Evolutionary conservation across 2,113 vertebrate genomes (phyloP), one percentile per base, ranked within the genome.

Genomic region (Martes martes): DNA sequence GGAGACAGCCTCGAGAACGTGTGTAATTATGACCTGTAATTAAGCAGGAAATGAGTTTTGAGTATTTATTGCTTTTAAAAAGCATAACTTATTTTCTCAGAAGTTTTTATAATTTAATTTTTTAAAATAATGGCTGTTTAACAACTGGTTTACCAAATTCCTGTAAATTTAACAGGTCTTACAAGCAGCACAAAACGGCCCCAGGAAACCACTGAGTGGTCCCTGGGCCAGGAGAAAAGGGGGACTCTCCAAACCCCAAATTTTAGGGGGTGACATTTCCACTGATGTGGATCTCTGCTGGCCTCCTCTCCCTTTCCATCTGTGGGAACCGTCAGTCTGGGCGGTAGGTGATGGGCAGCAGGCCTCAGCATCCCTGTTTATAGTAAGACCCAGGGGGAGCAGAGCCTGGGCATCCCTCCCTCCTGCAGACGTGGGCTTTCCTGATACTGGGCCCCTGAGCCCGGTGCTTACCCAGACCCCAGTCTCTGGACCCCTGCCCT

Each of bases 1-100:
- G 9, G 23, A 9, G 55, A 1, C 0, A 28, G 21, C 47, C 36
- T 52, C 73, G 4, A 26, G n/a, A 55, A 26, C 3, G 2, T 28
- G 6, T 42, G 1, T 14, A 26, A 61, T n/a, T 23, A 45, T 7
- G 16, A n/a, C 67, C 67, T 31, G 4, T 36, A 52, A 11, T 23
- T 33, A 23, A 28, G 36, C 39, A 36, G 69, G 57, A 96, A 63
- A 59, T 11, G 45, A 11, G 2, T 50, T 69, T 67, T 36, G 39
- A 36, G 28, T 36, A 26, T 86, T 36, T 65, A 5, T 71, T 83
- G 31, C 19, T 74, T 87, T 87, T 87, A 26, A 50, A 81, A 26
- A 63, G 21, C 7, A 50, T 13, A 45, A n/a, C 24, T 42, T 45
- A 69, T 69, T 65, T 50, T 81, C 67, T 67, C 33, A 2, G 39